Conservation (phyloP, 2,797 vertebrate genomes). For the Schizopygopsis pylzovi region DNA sequence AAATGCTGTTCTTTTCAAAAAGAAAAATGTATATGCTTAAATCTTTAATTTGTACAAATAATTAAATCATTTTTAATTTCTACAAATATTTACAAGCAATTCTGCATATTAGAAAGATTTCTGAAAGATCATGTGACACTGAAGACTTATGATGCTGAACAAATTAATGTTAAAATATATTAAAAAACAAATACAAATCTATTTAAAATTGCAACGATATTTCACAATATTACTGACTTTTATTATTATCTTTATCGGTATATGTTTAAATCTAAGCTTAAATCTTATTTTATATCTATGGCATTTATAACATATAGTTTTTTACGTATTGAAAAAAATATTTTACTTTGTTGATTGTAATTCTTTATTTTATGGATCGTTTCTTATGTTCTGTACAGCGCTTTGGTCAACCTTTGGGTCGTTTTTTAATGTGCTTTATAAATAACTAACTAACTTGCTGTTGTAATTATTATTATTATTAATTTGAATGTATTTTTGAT, state of each 20-base stretch:
- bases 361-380: no score
- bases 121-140: not conserved
- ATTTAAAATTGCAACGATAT: not conserved
- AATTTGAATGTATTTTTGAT: not conserved
- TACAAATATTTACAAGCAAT: not conserved
- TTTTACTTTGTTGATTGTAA: no score
- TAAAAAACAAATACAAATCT: no score
- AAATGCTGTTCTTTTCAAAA: not conserved
- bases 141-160: not conserved
- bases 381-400: no score
- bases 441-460: not conserved
- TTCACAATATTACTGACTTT: not conserved
- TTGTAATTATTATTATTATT: not conserved
- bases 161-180: not conserved
- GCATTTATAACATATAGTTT: no score
- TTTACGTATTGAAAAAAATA: no score
- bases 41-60: not conserved
- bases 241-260: no score
- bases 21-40: not conserved
- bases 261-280: no score
- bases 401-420: no score
- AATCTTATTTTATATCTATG: no score
- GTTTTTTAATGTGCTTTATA: no score
- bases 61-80: not conserved
- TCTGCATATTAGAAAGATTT: not conserved